phyloP scores from a whole-genome alignment of 2,888 invertebrate species.

The Phalera bucephala region DNA sequence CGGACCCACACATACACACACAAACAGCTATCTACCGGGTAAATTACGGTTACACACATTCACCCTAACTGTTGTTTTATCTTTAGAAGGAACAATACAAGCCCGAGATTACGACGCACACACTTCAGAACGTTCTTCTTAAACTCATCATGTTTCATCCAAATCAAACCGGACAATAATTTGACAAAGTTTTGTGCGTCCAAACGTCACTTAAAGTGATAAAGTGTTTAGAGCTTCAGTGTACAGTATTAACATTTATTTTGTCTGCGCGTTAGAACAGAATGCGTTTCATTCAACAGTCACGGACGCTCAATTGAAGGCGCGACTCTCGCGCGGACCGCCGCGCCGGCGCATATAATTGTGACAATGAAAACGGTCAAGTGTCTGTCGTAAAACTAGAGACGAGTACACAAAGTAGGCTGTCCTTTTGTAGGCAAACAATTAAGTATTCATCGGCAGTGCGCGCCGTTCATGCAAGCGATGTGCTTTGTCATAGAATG shows the following conservation, averaged over 20 bases:
- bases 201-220: conserved; percentile 26
- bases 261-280: conserved; percentile 34
- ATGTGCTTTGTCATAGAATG: conserved; percentile 45
- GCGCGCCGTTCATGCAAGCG: conserved; percentile 47
- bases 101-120: too few relatives aligned
- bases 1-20: conserved; percentile 1
- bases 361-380: conserved; percentile 72
- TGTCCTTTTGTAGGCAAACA: conserved; percentile 67
- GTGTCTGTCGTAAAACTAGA: conserved; percentile 74
- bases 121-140: neutral
- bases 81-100: too few relatives aligned
- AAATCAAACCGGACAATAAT: conserved; percentile 11
- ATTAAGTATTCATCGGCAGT: conserved; percentile 66
- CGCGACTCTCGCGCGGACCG: conserved; percentile 39
- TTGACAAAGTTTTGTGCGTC: conserved; percentile 11
- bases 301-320: conserved; percentile 40
- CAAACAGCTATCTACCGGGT: neutral
- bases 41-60: too few relatives aligned
- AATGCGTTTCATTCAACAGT: conserved; percentile 50
- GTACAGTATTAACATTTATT: conserved; percentile 38
- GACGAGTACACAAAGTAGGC: conserved; percentile 62
- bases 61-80: too few relatives aligned
- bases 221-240: conserved; percentile 23
- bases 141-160: conserved; percentile 4
- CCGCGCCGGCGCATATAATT: conserved; percentile 53